Conservation (phyloP, 2,797 vertebrate species). For the Hoplostethus atlanticus region DNA sequence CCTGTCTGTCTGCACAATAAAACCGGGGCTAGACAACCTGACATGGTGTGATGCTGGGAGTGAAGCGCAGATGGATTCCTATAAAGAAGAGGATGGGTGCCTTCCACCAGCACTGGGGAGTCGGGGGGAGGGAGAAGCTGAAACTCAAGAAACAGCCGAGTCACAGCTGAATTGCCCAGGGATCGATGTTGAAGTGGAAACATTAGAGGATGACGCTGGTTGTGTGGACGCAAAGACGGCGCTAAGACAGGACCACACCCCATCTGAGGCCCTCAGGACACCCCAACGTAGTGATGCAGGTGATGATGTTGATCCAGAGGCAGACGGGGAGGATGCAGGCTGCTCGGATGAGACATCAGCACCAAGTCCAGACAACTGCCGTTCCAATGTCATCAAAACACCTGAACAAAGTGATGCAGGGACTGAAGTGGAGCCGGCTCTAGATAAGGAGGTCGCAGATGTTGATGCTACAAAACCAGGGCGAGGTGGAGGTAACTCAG, state of each 20-base stretch:
- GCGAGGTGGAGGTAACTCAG: conserved; percentile 15
- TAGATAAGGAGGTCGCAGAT: not conserved
- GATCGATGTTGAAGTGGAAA: not conserved
- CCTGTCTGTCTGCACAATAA: not conserved
- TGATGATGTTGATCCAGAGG: not conserved
- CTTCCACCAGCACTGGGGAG: not conserved
- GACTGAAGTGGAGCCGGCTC: not conserved
- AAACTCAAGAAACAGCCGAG: not conserved
- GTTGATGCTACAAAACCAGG: not conserved
- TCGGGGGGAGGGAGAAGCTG: not conserved
- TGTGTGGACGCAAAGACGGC: not conserved
- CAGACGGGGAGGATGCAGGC: not conserved
- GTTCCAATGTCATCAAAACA: not conserved
- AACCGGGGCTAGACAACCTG: not conserved
- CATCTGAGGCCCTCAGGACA: not conserved
- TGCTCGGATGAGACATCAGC: not conserved
- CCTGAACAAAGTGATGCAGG: not conserved
- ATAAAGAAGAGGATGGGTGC: not conserved
- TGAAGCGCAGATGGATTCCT: not conserved
- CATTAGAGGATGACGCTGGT: not conserved
- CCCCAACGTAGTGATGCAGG: accelerated
- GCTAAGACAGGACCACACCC: not conserved
- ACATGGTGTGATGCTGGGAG: not conserved
- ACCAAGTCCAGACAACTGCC: not conserved
- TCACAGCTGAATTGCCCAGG: not conserved